Evolutionary conservation across 2,888 invertebrate genomes (phyloP).

Genomic region (Pandemis cinnamomeana): DNA sequence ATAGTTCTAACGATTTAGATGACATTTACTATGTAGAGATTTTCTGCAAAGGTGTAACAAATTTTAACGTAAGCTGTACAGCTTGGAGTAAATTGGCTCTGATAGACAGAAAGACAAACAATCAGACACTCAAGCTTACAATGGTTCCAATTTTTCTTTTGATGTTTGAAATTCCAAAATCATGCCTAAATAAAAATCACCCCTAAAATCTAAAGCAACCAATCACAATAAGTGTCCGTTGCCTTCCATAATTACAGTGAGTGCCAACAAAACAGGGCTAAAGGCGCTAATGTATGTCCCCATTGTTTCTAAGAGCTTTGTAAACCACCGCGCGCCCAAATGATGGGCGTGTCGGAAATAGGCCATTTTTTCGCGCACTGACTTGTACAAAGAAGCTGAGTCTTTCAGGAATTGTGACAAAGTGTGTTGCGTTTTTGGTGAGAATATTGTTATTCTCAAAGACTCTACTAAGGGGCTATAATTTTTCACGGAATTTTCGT

Average conservation of each 20-base stretch:
- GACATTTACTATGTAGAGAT: no score
- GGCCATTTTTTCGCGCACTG: constrained; percentile 38
- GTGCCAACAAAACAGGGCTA: constrained; percentile 41
- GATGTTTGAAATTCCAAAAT: background rate
- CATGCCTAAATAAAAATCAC: background rate
- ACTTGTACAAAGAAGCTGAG: constrained; percentile 35
- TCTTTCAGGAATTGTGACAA: constrained; percentile 10
- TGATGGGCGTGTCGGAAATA: constrained; percentile 29
- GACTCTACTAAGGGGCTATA: no score
- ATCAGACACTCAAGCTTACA: no score
- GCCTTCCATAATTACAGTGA: constrained; percentile 33
- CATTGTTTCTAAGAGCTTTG: constrained; percentile 40
- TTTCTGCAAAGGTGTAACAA: no score
- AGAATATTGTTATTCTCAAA: background rate
- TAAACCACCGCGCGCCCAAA: constrained; percentile 13
- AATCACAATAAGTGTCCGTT: constrained; percentile 24
- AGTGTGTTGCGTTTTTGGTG: background rate
- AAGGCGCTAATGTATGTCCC: constrained; percentile 38
- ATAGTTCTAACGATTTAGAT: no score
- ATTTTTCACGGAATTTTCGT: no score
- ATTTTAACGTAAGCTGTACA: no score
- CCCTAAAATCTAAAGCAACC: background rate
- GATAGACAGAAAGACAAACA: no score
- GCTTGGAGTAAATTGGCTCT: no score
- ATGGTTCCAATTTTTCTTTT: no score